Evolutionary conservation across 2,113 vertebrate genomes (phyloP).

Genomic region (Tautogolabrus adspersus): DNA sequence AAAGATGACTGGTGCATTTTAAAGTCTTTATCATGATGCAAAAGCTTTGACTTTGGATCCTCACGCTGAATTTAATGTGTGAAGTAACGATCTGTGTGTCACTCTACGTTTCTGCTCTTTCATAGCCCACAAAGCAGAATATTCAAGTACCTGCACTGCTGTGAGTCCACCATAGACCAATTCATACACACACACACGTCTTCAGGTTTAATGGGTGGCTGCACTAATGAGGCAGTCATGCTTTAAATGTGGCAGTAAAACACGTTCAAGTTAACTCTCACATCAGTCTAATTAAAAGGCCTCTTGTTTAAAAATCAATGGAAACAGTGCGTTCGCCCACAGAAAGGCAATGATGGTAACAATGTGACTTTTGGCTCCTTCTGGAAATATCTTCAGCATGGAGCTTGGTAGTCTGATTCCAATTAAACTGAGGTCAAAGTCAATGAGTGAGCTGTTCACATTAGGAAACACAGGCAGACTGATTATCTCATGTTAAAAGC

Average conservation of each 20-base stretch:
- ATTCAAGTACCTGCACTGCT: neutral
- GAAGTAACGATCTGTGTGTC: neutral
- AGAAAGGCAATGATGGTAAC: slow-evolving; percentile 25
- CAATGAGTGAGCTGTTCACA: slow-evolving; percentile 8
- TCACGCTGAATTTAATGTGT: neutral
- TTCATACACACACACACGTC: slow-evolving; percentile 18
- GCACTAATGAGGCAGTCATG: slow-evolving; percentile 64
- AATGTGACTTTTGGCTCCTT: slow-evolving; percentile 29
- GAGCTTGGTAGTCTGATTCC: slow-evolving; percentile 38
- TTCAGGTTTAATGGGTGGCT: slow-evolving; percentile 58
- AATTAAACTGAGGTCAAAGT: slow-evolving; percentile 41
- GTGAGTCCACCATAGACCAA: neutral
- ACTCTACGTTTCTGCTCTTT: neutral
- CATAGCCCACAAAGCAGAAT: neutral
- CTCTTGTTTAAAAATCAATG: slow-evolving; percentile 53
- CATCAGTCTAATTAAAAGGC: slow-evolving; percentile 72
- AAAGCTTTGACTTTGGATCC: too few relatives aligned
- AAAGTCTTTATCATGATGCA: too few relatives aligned
- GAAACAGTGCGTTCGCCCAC: slow-evolving; percentile 43
- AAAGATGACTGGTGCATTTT: too few relatives aligned
- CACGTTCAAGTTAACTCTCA: slow-evolving; percentile 52
- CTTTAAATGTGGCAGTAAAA: slow-evolving; percentile 69
- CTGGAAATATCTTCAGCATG: slow-evolving; percentile 22
- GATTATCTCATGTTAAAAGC: slow-evolving; percentile 9
- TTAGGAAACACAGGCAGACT: slow-evolving; percentile 21